A percentile compares a stretch with the other conserved stretches of the same genome.
phyloP scores from a whole-genome alignment of 2,113 vertebrate species.

The Phyllostomus hastatus region DNA sequence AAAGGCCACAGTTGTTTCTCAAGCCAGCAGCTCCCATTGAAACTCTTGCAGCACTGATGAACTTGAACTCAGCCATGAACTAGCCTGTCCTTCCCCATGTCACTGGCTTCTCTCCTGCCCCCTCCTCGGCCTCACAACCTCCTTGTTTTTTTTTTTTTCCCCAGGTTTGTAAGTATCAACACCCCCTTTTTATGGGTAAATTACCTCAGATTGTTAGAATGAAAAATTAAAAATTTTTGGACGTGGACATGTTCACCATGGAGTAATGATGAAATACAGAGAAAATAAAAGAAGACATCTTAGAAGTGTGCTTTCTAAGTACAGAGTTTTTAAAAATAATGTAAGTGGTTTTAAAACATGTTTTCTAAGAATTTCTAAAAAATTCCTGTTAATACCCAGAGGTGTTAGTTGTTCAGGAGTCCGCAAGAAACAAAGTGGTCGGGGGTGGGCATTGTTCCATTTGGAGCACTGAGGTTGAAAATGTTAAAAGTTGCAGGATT shows the following conservation, averaged over 20 bases:
- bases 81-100: background rate
- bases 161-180: background rate
- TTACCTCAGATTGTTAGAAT: background rate
- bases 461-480: background rate
- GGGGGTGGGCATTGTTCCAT: no score
- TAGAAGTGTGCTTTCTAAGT: background rate
- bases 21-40: no score
- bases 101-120: no score
- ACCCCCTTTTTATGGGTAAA: no score
- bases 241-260: background rate
- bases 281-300: background rate
- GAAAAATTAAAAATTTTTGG: background rate
- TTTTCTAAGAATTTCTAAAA: background rate
- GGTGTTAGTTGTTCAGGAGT: background rate
- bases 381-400: background rate
- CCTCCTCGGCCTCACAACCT: background rate
- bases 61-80: background rate
- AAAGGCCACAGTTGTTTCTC: no score
- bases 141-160: background rate
- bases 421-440: background rate
- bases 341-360: background rate
- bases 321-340: background rate
- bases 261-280: background rate
- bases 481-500: background rate
- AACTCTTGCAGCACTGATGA: background rate